Conservation (phyloP, 2,113 vertebrate species). For the Redunca redunca region DNA sequence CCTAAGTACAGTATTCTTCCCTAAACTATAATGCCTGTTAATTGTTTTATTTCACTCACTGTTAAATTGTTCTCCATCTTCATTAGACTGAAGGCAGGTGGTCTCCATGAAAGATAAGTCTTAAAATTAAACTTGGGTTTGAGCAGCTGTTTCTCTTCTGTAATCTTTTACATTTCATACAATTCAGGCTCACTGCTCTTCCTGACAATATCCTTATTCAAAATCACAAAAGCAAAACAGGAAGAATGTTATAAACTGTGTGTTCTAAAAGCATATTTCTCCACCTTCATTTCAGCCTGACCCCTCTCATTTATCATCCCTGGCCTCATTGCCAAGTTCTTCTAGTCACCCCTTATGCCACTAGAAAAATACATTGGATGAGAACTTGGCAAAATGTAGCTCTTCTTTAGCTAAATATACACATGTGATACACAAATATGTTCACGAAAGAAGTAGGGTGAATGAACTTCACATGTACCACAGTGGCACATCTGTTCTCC, state of each 20-base stretch:
- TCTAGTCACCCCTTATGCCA: constrained; percentile 8
- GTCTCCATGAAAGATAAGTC: not conserved
- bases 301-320: not conserved
- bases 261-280: not conserved
- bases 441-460: constrained; percentile 38
- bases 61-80: constrained; percentile 8
- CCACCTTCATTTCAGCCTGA: not conserved
- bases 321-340: constrained; percentile 13
- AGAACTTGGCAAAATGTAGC: constrained; percentile 23
- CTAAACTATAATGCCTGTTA: not conserved
- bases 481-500: constrained; percentile 48
- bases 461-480: constrained; percentile 39
- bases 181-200: not conserved
- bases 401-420: constrained; percentile 18
- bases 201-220: not conserved
- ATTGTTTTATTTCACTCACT: not conserved
- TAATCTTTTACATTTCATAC: constrained; percentile 7
- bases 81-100: not conserved
- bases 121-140: not conserved
- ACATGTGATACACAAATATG: constrained; percentile 22
- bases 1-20: not conserved
- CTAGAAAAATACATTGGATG: constrained; percentile 32
- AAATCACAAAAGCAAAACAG: constrained; percentile 9
- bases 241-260: not conserved
- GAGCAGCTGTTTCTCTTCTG: constrained; percentile 7